Evolutionary conservation across 2,797 vertebrate genomes (phyloP), one percentile per base, ranked within the genome.

Genomic region (Xerus rutilus): DNA sequence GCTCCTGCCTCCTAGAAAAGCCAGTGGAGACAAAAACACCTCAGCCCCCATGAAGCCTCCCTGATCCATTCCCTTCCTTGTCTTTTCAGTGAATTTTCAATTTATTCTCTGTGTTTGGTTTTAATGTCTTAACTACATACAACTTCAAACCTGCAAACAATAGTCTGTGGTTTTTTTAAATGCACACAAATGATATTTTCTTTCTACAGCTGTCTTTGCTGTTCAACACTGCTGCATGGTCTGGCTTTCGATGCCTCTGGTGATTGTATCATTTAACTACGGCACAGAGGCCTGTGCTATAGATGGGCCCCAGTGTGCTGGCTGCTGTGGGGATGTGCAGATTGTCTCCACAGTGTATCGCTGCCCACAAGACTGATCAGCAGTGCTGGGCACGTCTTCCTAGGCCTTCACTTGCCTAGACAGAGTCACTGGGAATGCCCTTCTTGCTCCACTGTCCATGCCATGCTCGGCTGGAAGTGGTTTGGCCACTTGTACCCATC

Each of bases 361-460:
- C 69, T 25, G n/a, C 76, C 70, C 35, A 20, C 49, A 76, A 59
- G 65, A 49, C 76, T 70, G 21, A 3, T 14, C 13, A 10, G 43
- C 25, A 25, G 5, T 21, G 5, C 3, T 1, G 23, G 23, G 17
- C n/a, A 25, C 7, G 7, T 25, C 59, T 2, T 47, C 70, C 4
- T 6, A 4, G n/a, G 1, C 17, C 8, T 1, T 0, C 12, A 32
- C 1, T 35, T 5, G 47, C 45, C 43, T 15, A 9, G 49, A 7
- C 6, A 12, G 59, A 81, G 57, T 8, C 15, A 9, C 12, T 9
- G 7, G n/a, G 18, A 35, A 30, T 0, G 21, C 3, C 62, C 35
- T 0, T 11, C 47, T 54, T 25, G 0, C 0, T 21, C 14, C 20
- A 7, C 59, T 5, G 39, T 57, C 70, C 10, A 1, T 5, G 2